phyloP scores from a whole-genome alignment of 2,797 vertebrate genomes.

The Melanotaenia parkinsoni region DNA sequence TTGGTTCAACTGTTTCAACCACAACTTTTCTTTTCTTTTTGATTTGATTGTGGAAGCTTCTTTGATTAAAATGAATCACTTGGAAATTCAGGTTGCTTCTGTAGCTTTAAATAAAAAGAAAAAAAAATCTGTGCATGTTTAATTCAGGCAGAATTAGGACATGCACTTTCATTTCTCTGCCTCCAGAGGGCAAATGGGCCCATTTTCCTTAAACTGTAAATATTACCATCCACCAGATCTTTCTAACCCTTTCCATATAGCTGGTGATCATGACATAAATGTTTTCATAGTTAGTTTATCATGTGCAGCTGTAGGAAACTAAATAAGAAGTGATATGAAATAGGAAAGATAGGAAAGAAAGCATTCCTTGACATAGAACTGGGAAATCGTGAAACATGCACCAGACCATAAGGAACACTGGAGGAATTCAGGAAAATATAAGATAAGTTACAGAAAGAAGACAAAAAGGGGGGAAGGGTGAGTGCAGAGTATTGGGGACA shows the following conservation, averaged over 20 bases:
- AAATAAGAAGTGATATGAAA: constrained; percentile 23
- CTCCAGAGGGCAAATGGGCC: constrained; percentile 43
- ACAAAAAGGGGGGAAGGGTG: constrained; percentile 26
- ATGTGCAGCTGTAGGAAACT: constrained; percentile 7
- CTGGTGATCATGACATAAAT: constrained; percentile 6
- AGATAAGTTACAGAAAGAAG: constrained; percentile 18
- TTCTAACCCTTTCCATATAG: neutral
- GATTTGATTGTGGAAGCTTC: neutral
- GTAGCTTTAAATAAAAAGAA: neutral
- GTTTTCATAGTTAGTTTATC: constrained; percentile 1
- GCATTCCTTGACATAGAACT: constrained; percentile 26
- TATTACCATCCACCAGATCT: neutral
- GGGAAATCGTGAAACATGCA: constrained; percentile 25
- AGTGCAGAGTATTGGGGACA: constrained; percentile 22
- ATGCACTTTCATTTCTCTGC: constrained; percentile 30
- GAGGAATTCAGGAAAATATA: constrained; percentile 27
- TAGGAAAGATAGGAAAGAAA: constrained; percentile 4
- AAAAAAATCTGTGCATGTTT: neutral
- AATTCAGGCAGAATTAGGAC: neutral
- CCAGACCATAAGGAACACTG: constrained; percentile 3
- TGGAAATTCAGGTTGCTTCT: neutral
- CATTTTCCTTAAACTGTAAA: neutral
- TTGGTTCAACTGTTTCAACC: constrained; percentile 2
- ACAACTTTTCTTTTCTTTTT: neutral
- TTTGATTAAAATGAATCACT: neutral